Percentiles rank a stretch among this genome's conserved stretches.
These are phyloP conservation scores for Ochropleura leucogaster DNA, from an alignment of 2,888 invertebrate species.

Conservation along the genomic window DNA sequence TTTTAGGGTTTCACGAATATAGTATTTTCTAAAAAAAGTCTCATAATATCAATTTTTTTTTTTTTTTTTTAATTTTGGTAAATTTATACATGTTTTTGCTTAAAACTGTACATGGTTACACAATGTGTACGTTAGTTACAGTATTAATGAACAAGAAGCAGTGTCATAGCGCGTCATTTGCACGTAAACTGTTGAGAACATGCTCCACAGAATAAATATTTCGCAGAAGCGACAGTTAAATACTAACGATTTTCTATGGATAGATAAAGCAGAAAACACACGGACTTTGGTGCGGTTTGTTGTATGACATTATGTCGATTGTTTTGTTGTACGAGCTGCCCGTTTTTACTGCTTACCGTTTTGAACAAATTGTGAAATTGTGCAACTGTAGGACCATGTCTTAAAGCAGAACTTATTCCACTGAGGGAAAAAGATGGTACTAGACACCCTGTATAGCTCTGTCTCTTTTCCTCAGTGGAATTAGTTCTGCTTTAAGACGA, in stretches of 20 bases:
- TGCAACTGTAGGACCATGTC: no score
- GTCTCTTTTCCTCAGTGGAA: no score
- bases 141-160: constrained; percentile 22
- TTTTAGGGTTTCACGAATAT: no score
- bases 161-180: constrained; percentile 20
- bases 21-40: no score
- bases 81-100: no score
- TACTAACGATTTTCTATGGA: neutral
- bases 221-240: neutral
- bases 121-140: neutral
- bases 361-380: neutral
- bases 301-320: neutral
- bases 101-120: neutral
- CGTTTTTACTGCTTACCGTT: neutral
- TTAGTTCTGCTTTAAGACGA: no score
- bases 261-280: neutral
- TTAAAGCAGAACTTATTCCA: no score
- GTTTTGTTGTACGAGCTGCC: neutral
- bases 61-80: no score
- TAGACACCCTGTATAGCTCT: no score
- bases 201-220: neutral
- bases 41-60: no score
- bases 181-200: constrained; percentile 6
- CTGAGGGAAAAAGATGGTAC: no score
- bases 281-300: neutral